Conservation (phyloP, 1,140 invertebrate genomes). For the Leptinotarsa lineolata region DNA sequence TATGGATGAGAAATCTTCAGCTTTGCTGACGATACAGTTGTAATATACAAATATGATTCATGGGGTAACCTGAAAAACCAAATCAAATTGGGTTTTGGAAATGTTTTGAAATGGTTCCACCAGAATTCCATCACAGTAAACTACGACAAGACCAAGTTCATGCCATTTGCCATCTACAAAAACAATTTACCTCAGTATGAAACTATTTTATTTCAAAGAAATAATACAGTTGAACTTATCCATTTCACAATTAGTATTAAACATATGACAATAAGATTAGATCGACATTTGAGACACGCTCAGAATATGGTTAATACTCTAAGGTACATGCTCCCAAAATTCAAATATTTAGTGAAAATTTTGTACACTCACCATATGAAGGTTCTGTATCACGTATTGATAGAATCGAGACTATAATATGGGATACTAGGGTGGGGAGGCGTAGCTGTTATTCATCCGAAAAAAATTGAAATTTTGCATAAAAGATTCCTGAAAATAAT, state of each 20-base stretch:
- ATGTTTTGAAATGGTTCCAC: slow-evolving; percentile 11
- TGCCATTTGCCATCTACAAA: slow-evolving; percentile 13
- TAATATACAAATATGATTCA: slow-evolving; percentile 4
- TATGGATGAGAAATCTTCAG: slow-evolving; percentile 12
- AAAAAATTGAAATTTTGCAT: too few relatives aligned
- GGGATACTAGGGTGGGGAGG: too few relatives aligned
- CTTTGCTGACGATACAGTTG: slow-evolving; percentile 2
- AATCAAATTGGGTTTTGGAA: slow-evolving; percentile 15
- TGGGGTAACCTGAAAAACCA: neutral
- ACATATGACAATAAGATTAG: neutral
- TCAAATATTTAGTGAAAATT: too few relatives aligned
- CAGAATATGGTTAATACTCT: too few relatives aligned
- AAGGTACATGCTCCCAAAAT: too few relatives aligned
- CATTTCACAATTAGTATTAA: slow-evolving; percentile 12
- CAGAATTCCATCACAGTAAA: neutral
- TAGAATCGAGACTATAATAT: too few relatives aligned
- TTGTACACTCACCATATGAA: too few relatives aligned
- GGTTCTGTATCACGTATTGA: too few relatives aligned
- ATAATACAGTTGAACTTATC: slow-evolving; percentile 11
- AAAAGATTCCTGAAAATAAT: too few relatives aligned
- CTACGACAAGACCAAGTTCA: too few relatives aligned
- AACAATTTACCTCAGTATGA: slow-evolving; percentile 16
- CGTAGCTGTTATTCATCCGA: too few relatives aligned
- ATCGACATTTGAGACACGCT: too few relatives aligned
- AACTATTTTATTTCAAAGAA: neutral